phyloP scores from a whole-genome alignment of 1,140 invertebrate species.

The Drosophila persimilis region DNA sequence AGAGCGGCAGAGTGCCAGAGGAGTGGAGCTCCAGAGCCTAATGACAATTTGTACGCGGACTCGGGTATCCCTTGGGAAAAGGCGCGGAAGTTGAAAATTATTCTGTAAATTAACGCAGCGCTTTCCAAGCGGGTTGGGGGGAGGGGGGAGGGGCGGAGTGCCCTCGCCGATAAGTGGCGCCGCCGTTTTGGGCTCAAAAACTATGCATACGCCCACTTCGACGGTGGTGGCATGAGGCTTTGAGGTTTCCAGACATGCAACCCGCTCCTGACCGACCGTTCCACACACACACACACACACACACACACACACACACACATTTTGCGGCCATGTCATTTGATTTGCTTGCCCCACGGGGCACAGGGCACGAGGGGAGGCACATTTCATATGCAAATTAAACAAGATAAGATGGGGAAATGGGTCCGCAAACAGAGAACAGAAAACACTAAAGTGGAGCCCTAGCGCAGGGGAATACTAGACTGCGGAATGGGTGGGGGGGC shows the following conservation, averaged over 20 bases:
- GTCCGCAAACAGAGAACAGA: neutral
- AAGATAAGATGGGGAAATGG: conserved; percentile 54
- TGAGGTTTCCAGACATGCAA: conserved; percentile 48
- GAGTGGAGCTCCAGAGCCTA: conserved; percentile 51
- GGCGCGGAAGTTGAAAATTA: conserved; percentile 71
- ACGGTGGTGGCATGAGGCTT: neutral
- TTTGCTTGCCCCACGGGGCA: conserved; percentile 35
- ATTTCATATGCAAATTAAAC: conserved; percentile 80
- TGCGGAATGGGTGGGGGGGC: no score
- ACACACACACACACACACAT: conserved; percentile 46
- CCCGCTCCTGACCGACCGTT: conserved; percentile 38
- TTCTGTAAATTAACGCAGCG: conserved; percentile 74
- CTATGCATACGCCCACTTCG: conserved; percentile 39
- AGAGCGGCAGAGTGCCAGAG: neutral
- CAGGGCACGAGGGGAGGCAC: conserved; percentile 24
- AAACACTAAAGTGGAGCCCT: neutral
- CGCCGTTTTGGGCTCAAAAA: conserved; percentile 51
- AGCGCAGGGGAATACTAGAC: neutral
- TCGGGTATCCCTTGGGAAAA: conserved; percentile 1
- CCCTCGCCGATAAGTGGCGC: conserved; percentile 48
- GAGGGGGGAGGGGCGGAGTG: conserved; percentile 3
- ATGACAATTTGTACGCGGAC: conserved; percentile 70
- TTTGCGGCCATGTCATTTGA: conserved; percentile 70
- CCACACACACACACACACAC: conserved; percentile 54
- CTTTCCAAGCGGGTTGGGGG: conserved; percentile 6